Base-by-base conservation (phyloP, 2,113 vertebrate species). In the Eublepharis macularius region DNA sequence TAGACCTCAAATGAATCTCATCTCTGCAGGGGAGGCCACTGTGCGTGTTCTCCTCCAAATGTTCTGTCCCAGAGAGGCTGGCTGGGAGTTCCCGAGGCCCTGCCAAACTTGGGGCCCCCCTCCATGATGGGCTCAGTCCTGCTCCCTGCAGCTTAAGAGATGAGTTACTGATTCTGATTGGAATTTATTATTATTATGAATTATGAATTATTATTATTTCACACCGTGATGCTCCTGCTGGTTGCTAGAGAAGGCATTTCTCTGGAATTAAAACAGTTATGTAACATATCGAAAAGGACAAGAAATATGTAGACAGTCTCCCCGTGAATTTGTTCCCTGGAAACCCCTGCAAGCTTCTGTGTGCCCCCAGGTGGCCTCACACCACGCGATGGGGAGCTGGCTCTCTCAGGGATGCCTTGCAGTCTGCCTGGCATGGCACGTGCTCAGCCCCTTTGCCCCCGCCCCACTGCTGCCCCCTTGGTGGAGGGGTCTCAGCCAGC, bases 191-290 rank as follows among this genome's bases (percentile, higher is more conserved):
- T n/a, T n/a, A n/a, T n/a, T n/a, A n/a, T n/a, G n/a, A n/a, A n/a
- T n/a, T n/a, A n/a, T n/a, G n/a, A n/a, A n/a, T n/a, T n/a, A n/a
- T n/a, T n/a, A n/a, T n/a, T n/a, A n/a, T n/a, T n/a, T 82, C 63
- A 72, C 32, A 32, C 0, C 74, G 81, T 76, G 76, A 49, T 75
- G 85, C 45, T 80, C 77, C 60, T 69, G 57, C 5, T 79, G 36
- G 21, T 76, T 91, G 60, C 54, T 89, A 65, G 34, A 32, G 84
- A 87, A 63, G 82, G 11, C 12, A 16, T 76, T 87, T 29, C 57
- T 82, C 81, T 36, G 84, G 39, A 70, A 21, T 73, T 34, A 17
- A 86, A 91, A 45, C 43, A 14, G 2, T 85, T 82, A 51, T 26
- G 69, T 2, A 21, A 3, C n/a, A 2, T 39, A 51, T 76, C 80